These are phyloP conservation scores for Drosophila eohydei DNA, from an alignment of 2,888 invertebrate species.

Conservation along the genomic window DNA sequence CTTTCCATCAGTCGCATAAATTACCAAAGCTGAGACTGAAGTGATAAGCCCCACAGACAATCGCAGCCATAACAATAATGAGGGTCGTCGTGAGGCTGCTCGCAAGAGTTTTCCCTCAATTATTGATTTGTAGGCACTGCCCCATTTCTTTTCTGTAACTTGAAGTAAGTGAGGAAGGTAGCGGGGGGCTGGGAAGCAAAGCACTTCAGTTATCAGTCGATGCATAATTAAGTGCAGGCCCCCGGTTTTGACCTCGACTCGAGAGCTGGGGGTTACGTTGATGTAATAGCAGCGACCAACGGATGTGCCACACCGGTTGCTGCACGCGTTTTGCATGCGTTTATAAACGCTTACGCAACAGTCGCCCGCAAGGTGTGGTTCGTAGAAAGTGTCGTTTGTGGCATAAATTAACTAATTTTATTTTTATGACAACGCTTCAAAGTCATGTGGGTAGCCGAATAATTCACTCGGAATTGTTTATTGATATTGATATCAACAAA, in stretches of 20 bases:
- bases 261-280: conserved; percentile 35
- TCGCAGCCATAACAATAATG: conserved; percentile 56
- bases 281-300: conserved; percentile 32
- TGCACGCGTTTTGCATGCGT: conserved; percentile 79
- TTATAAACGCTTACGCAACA: conserved; percentile 64
- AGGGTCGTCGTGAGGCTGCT: conserved; percentile 57
- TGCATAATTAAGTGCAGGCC: conserved; percentile 50
- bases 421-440: conserved; percentile 46
- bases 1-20: conserved; percentile 53
- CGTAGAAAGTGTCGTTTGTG: conserved; percentile 72
- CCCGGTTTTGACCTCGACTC: conserved; percentile 57
- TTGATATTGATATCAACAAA: background rate
- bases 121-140: conserved; percentile 63
- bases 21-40: conserved; percentile 27
- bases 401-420: conserved; percentile 73
- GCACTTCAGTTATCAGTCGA: conserved; percentile 56
- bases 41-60: conserved; percentile 56
- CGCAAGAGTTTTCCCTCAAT: conserved; percentile 46
- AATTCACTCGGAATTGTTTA: background rate
- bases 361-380: conserved; percentile 49
- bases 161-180: background rate
- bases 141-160: conserved; percentile 3
- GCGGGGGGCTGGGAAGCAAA: background rate
- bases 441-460: conserved; percentile 23
- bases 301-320: conserved; percentile 12